phyloP scores from a whole-genome alignment of 2,888 invertebrate genomes.

The Drosophila aldrichi region DNA sequence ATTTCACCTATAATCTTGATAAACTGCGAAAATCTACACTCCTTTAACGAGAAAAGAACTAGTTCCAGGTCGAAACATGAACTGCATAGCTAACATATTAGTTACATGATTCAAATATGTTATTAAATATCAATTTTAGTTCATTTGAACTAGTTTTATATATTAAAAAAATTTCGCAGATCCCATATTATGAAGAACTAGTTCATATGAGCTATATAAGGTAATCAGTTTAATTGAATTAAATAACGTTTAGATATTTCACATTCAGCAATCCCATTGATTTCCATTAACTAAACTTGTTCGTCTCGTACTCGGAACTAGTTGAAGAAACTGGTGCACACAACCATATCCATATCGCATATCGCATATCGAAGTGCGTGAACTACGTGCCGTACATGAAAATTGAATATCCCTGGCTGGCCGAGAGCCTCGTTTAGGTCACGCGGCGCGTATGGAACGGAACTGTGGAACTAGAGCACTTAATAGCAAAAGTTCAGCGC shows the following conservation, averaged over 20 bases:
- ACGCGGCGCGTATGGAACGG: slow-evolving; percentile 16
- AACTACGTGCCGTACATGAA: slow-evolving; percentile 22
- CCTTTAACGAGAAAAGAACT: too few relatives aligned
- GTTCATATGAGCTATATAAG: neutral
- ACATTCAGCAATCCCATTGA: neutral
- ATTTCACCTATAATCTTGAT: too few relatives aligned
- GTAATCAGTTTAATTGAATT: neutral
- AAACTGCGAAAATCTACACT: too few relatives aligned
- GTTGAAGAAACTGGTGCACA: slow-evolving; percentile 21
- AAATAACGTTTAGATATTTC: neutral
- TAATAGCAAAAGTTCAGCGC: slow-evolving; percentile 56
- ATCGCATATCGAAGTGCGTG: slow-evolving; percentile 7
- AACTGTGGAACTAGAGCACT: slow-evolving; percentile 55
- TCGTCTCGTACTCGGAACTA: slow-evolving; percentile 15
- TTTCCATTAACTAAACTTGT: neutral
- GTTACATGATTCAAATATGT: too few relatives aligned
- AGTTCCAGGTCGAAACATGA: too few relatives aligned
- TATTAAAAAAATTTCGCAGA: too few relatives aligned
- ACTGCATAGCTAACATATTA: too few relatives aligned
- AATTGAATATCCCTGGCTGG: slow-evolving; percentile 37
- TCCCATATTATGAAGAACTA: neutral
- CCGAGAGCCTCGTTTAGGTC: slow-evolving; percentile 11
- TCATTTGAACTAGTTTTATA: too few relatives aligned
- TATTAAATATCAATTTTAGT: too few relatives aligned
- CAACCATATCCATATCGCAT: slow-evolving; percentile 9